Evolutionary conservation across 2,888 invertebrate genomes (phyloP), one percentile per base, ranked within the genome.

Genomic region (Microctonus brassicae): DNA sequence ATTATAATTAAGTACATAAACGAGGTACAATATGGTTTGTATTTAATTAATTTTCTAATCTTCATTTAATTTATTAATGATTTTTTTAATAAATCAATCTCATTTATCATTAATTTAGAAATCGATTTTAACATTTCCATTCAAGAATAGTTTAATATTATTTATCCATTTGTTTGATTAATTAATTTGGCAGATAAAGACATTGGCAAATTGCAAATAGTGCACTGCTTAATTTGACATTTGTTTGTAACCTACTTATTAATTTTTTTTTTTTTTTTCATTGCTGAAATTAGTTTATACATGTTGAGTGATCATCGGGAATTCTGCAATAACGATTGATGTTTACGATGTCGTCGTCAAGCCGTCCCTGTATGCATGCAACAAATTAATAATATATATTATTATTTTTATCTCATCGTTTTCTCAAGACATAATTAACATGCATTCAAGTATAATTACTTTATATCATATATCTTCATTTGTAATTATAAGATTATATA

Each of bases 281-380:
- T 47, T 17, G 78, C 82, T 67, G 80, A 78, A 17, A 47, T 17
- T n/a, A n/a, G 6, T 17, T 7, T 17, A 7, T 29, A 29, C 29
- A 7, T 17, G 39, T 39, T 6, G 13, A 13, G 39, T 11, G 7
- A 47, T 20, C 47, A 47, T 20, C 47, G 17, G 47, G 17, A 47
- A 47, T 17, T 17, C 47, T 0, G 47, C 47, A 47, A 47, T 47
- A 9, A 6, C 7, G 26, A 55, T 55, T 24, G 55, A 24, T 55
- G 55, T 26, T 55, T 26, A 55, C 13, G 55, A 62, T n/a, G n/a
- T n/a, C 64, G 80, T 74, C 75, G 78, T 76, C 77, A 78, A 78
- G 77, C 84, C 84, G 80, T 80, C 78, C 84, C 87, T 87, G 85
- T 81, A 79, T 64, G 82, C 83, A 85, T 83, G 83, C 84, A 86